Percentiles rank a stretch among this genome's conserved stretches.
Conservation (phyloP, 2,797 vertebrate species). For the Cirrhinus molitorella region DNA sequence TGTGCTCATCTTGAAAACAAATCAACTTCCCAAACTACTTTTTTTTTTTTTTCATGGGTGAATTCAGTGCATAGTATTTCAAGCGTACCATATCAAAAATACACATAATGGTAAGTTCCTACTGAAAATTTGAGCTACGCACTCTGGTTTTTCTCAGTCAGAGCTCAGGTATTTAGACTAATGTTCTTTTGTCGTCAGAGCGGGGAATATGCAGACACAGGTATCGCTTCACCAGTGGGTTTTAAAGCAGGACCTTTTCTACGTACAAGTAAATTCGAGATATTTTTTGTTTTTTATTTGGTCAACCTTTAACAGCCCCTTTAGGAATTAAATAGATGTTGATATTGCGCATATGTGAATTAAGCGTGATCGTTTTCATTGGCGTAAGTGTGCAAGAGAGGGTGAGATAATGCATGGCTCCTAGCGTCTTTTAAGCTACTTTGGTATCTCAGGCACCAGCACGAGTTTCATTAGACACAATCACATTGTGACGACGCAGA, state of each 20-base stretch:
- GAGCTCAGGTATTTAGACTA: constrained; percentile 84
- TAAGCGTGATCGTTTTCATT: background rate
- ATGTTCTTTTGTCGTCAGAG: constrained; percentile 65
- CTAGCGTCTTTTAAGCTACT: constrained; percentile 39
- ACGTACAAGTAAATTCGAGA: constrained; percentile 18
- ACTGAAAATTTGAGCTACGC: constrained; percentile 61
- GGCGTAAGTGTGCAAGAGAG: background rate
- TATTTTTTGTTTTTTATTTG: constrained; percentile 10
- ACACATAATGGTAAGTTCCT: constrained; percentile 62
- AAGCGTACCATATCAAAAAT: constrained; percentile 70
- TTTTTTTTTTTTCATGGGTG: constrained; percentile 71
- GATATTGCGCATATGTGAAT: background rate
- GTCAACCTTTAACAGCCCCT: constrained; percentile 36
- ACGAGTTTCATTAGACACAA: constrained; percentile 43
- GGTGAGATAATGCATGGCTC: constrained; percentile 45
- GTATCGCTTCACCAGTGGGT: constrained; percentile 55
- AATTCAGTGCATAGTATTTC: constrained; percentile 75
- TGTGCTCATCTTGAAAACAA: constrained; percentile 79
- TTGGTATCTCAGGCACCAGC: constrained; percentile 56
- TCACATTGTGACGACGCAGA: constrained; percentile 31
- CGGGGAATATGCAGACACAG: constrained; percentile 62
- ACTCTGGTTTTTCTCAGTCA: constrained; percentile 62
- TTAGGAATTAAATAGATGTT: constrained; percentile 17
- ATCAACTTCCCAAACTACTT: constrained; percentile 59
- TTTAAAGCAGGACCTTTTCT: constrained; percentile 52